Conservation (phyloP, 2,797 vertebrate genomes). For the Gobio occitaniae region DNA sequence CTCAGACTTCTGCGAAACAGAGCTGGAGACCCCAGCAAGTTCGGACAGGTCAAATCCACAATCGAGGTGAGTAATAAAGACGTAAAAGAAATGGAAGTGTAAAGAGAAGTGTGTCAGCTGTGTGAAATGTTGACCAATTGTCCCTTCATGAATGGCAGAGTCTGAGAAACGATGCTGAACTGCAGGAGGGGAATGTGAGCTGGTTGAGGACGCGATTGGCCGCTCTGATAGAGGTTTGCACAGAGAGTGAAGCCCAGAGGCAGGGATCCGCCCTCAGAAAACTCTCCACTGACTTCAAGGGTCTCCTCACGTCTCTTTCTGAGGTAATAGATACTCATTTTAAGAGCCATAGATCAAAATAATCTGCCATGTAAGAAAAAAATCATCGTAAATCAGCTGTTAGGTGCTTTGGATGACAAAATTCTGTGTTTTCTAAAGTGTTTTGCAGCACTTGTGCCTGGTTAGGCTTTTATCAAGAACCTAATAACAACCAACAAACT, state of each 20-base stretch:
- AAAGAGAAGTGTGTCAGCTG: background rate
- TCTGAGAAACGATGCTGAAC: constrained; percentile 71
- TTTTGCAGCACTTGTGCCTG: background rate
- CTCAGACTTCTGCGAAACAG: constrained; percentile 84
- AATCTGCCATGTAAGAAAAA: background rate
- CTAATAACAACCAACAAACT: background rate
- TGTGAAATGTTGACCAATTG: background rate
- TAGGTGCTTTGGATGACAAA: background rate
- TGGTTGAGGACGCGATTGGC: constrained; percentile 91
- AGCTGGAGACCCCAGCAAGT: constrained; percentile 82
- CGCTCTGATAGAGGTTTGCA: constrained; percentile 81
- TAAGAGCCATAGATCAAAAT: background rate
- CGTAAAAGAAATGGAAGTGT: background rate
- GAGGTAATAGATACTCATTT: constrained; percentile 78
- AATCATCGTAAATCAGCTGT: background rate
- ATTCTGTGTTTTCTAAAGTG: background rate
- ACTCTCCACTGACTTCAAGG: constrained; percentile 87
- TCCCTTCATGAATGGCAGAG: constrained; percentile 40
- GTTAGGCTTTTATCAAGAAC: background rate
- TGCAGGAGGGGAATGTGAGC: constrained; percentile 86
- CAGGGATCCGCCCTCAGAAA: constrained; percentile 84
- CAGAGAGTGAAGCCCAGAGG: constrained; percentile 85
- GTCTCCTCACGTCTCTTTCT: constrained; percentile 80
- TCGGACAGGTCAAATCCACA: constrained; percentile 81
- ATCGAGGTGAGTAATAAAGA: constrained; percentile 77